Evolutionary conservation across 1,140 invertebrate species (phyloP).

Genomic region (Leptinotarsa texana): DNA sequence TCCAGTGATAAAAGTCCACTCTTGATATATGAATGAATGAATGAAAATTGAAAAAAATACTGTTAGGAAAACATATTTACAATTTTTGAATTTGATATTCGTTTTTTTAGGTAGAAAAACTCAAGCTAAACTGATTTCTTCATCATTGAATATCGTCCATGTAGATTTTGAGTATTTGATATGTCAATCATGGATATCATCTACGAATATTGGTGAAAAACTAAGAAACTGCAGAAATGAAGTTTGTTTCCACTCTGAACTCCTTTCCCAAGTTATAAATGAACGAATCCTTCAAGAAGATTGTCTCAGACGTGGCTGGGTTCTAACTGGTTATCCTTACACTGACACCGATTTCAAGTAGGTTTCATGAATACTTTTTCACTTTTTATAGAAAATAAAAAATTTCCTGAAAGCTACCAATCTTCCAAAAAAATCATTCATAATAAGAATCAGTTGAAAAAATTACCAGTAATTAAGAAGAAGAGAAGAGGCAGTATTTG

Average conservation of each 20-base stretch:
- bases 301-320: constrained; percentile 64
- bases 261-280: constrained; percentile 58
- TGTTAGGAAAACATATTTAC: neutral
- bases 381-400: neutral
- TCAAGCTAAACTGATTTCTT: constrained; percentile 54
- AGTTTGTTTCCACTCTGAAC: constrained; percentile 55
- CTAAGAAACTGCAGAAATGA: constrained; percentile 55
- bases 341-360: constrained; percentile 62
- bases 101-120: constrained; percentile 52
- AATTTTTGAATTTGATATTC: neutral
- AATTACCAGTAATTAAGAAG: too few relatives aligned
- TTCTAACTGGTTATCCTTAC: constrained; percentile 63
- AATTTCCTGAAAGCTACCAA: too few relatives aligned
- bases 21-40: too few relatives aligned
- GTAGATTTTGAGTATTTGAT: constrained; percentile 62
- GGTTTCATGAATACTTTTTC: neutral
- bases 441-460: too few relatives aligned
- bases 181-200: constrained; percentile 56
- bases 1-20: too few relatives aligned
- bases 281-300: constrained; percentile 59
- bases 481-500: too few relatives aligned
- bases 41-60: too few relatives aligned
- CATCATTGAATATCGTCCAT: constrained; percentile 57
- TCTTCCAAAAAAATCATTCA: too few relatives aligned
- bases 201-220: constrained; percentile 57